These are phyloP conservation scores for Trogon surrucura DNA, from an alignment of 2,113 vertebrate species.

Conservation along the genomic window DNA sequence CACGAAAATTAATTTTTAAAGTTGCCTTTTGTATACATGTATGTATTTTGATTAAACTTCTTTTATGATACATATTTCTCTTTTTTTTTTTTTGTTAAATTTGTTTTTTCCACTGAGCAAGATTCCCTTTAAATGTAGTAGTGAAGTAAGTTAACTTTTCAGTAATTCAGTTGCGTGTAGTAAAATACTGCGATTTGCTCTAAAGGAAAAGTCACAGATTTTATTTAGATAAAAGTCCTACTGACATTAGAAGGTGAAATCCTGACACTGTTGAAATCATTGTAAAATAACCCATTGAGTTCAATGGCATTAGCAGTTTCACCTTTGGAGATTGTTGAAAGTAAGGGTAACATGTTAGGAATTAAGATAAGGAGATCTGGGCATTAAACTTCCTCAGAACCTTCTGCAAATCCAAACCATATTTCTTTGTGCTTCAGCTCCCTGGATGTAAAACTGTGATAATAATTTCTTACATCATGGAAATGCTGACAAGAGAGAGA, in stretches of 20 bases:
- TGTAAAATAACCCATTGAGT: slow-evolving; percentile 50
- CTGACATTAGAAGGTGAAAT: slow-evolving; percentile 9
- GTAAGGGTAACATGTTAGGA: slow-evolving; percentile 55
- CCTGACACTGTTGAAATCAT: slow-evolving; percentile 30
- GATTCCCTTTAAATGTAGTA: not conserved
- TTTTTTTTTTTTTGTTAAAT: not conserved
- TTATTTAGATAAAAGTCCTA: slow-evolving; percentile 48
- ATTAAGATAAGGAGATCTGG: slow-evolving; percentile 53
- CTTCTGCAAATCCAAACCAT: slow-evolving; percentile 56
- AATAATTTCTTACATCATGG: slow-evolving; percentile 3
- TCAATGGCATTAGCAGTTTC: slow-evolving; percentile 54
- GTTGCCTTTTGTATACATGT: not conserved
- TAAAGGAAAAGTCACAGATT: not conserved
- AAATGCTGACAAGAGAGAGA: not conserved
- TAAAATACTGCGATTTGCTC: slow-evolving; percentile 1
- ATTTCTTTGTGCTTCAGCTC: slow-evolving; percentile 17
- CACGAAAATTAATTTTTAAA: not conserved
- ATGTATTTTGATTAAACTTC: slow-evolving; percentile 15
- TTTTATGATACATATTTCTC: not conserved
- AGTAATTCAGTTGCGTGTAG: not conserved
- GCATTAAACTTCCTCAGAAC: slow-evolving; percentile 28
- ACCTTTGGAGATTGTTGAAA: slow-evolving; percentile 47
- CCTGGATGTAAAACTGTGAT: not conserved
- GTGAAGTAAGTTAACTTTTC: slow-evolving; percentile 6
- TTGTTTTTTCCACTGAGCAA: not conserved